Percentiles rank a stretch among this genome's conserved stretches.
Conservation (phyloP, 2,797 vertebrate genomes). For the Botia kubotai region DNA sequence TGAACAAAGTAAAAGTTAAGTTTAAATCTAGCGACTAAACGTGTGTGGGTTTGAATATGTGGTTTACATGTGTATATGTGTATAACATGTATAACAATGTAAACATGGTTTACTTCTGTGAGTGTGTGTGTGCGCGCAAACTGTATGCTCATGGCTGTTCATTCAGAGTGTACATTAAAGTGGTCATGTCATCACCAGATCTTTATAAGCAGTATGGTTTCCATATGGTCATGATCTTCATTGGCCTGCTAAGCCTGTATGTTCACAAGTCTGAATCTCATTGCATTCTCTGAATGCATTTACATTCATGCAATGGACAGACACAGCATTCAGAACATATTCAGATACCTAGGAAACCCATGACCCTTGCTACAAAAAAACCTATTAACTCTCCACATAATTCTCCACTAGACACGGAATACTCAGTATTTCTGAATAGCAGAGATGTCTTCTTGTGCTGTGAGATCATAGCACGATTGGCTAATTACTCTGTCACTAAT, state of each 20-base stretch:
- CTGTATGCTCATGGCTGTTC: too few species aligned
- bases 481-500: too few species aligned
- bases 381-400: too few species aligned
- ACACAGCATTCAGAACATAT: conserved; percentile 12
- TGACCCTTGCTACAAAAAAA: neutral
- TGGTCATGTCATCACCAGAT: neutral
- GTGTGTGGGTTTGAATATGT: too few species aligned
- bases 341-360: neutral
- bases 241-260: conserved; percentile 17
- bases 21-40: too few species aligned
- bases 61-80: neutral
- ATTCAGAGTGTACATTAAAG: too few species aligned
- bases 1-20: too few species aligned
- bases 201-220: conserved; percentile 40
- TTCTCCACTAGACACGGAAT: conserved; percentile 27
- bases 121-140: too few species aligned
- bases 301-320: neutral
- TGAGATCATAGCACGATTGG: too few species aligned
- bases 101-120: neutral
- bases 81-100: too few species aligned
- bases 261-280: conserved; percentile 25
- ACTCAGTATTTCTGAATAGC: conserved; percentile 30
- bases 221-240: conserved; percentile 26
- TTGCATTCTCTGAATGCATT: neutral
- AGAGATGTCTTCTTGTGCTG: too few species aligned